phyloP scores from a whole-genome alignment of 1,140 invertebrate species.

The Cotesia vestalis region DNA sequence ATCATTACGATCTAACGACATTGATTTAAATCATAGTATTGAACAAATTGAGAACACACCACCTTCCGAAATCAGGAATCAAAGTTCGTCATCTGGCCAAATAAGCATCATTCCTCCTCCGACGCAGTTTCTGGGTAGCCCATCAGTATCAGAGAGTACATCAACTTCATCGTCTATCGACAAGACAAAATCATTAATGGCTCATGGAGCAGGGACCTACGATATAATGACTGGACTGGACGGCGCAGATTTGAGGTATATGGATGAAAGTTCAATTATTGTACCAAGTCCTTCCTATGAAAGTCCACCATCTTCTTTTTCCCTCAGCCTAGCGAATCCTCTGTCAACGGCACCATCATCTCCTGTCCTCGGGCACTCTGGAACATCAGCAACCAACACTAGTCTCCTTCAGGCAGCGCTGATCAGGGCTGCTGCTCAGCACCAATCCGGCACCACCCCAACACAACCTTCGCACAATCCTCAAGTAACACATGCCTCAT shows the following conservation, averaged over 20 bases:
- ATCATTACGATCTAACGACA: conserved; percentile 50
- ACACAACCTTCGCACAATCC: conserved; percentile 47
- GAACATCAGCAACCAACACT: conserved; percentile 63
- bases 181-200: conserved; percentile 68
- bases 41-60: conserved; percentile 29
- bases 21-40: conserved; percentile 24
- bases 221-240: conserved; percentile 82
- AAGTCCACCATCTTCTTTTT: conserved; percentile 75
- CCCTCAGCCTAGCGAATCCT: conserved; percentile 63
- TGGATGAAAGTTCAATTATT: conserved; percentile 90
- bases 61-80: conserved; percentile 26
- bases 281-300: conserved; percentile 79
- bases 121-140: conserved; percentile 75
- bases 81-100: conserved; percentile 50
- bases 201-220: conserved; percentile 71
- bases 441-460: conserved; percentile 54
- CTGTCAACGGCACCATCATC: conserved; percentile 69
- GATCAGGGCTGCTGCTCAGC: conserved; percentile 72
- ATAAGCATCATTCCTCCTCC: conserved; percentile 76
- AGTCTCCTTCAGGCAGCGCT: conserved; percentile 76
- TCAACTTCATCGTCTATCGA: conserved; percentile 67
- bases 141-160: conserved; percentile 68
- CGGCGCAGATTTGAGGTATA: conserved; percentile 82
- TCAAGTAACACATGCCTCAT: conserved; percentile 58
- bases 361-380: conserved; percentile 58